phyloP scores from a whole-genome alignment of 2,113 vertebrate genomes.

The Petaurus breviceps region DNA sequence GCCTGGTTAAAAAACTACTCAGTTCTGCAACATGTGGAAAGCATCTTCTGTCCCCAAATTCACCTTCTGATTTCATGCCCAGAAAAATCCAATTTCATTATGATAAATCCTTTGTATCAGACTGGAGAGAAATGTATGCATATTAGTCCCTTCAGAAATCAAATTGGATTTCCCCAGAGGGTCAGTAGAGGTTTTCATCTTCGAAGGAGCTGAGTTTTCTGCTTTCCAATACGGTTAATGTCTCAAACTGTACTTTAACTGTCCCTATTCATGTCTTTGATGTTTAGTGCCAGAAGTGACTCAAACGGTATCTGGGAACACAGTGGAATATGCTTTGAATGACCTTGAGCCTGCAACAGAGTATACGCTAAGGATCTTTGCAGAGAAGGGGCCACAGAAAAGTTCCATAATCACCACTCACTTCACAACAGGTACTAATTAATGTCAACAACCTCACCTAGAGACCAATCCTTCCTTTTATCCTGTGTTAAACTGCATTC shows the following conservation, averaged over 20 bases:
- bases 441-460: neutral
- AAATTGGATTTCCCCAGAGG: slow-evolving; percentile 11
- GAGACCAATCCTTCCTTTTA: neutral
- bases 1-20: neutral
- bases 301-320: slow-evolving; percentile 92
- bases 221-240: neutral
- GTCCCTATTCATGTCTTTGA: neutral
- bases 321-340: slow-evolving; percentile 91
- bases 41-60: slow-evolving; percentile 1
- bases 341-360: slow-evolving; percentile 91
- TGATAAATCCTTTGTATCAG: neutral
- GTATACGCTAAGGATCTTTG: slow-evolving; percentile 91
- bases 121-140: neutral
- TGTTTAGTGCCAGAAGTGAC: slow-evolving; percentile 89
- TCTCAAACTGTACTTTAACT: neutral
- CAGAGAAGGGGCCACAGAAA: slow-evolving; percentile 89
- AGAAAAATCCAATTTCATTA: slow-evolving; percentile 42
- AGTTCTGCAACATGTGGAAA: neutral
- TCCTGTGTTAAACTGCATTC: neutral
- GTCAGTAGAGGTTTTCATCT: neutral
- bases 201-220: accelerated
- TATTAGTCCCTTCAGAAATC: neutral
- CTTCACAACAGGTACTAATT: slow-evolving; percentile 91
- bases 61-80: neutral
- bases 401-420: slow-evolving; percentile 89